These are phyloP conservation scores for Eublepharis macularius DNA, from an alignment of 2,113 vertebrate genomes.

Conservation along the genomic window DNA sequence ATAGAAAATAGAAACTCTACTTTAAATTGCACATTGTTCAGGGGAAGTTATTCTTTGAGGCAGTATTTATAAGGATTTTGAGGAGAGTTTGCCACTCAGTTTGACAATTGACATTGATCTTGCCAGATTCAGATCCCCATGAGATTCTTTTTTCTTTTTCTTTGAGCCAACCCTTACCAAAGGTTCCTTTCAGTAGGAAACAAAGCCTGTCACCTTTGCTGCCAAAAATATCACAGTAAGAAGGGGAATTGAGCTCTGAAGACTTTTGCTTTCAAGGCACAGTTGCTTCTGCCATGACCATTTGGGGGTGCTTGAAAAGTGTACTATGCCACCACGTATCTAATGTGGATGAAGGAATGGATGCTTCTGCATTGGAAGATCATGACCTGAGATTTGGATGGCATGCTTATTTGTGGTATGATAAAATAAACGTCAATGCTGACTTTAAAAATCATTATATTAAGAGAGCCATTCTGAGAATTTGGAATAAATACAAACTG, in stretches of 20 bases:
- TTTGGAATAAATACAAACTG: no score
- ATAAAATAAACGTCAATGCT: no score
- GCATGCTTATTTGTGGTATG: no score
- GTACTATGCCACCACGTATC: no score
- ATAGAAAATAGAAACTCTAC: slow-evolving; percentile 6
- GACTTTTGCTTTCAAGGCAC: no score
- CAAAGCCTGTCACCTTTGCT: background rate
- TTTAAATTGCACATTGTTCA: background rate
- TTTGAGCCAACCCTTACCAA: background rate
- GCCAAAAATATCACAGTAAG: background rate
- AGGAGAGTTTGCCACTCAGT: background rate
- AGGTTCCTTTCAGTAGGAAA: background rate
- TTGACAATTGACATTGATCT: background rate
- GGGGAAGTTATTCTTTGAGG: background rate
- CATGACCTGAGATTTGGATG: no score
- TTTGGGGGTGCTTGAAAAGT: no score
- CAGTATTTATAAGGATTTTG: background rate
- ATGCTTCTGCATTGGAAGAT: no score
- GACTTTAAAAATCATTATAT: no score
- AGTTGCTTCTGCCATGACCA: no score
- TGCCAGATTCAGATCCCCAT: background rate
- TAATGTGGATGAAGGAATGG: no score
- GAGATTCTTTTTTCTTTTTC: background rate
- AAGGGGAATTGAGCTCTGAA: background rate
- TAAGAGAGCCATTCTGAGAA: no score